phyloP scores from a whole-genome alignment of 2,797 vertebrate genomes.

The Nannoperca australis region DNA sequence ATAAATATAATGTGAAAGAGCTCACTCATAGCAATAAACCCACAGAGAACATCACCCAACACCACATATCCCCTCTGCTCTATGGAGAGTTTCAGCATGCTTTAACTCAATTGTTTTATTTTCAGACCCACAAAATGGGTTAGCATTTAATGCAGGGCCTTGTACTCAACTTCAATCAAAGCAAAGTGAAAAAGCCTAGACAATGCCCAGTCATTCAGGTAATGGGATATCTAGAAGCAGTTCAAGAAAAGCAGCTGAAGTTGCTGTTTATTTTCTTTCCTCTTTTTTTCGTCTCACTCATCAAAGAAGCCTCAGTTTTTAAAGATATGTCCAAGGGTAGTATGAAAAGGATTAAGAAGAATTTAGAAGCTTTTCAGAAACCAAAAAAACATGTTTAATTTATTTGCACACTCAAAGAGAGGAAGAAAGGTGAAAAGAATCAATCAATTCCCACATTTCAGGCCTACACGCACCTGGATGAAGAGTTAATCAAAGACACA shows the following conservation, averaged over 20 bases:
- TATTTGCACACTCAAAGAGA: neutral
- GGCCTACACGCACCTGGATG: neutral
- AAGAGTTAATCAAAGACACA: constrained; percentile 4
- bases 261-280: neutral
- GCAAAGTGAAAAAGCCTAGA: neutral
- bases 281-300: neutral
- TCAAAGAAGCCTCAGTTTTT: neutral
- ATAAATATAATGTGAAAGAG: neutral
- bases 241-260: neutral
- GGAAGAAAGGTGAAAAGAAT: neutral
- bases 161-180: neutral
- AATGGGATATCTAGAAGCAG: neutral
- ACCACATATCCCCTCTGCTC: no score
- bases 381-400: neutral
- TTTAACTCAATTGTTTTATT: constrained; percentile 1
- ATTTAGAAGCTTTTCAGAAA: no score
- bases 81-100: neutral
- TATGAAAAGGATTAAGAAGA: neutral
- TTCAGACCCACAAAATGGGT: neutral
- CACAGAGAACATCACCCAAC: no score
- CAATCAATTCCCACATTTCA: neutral
- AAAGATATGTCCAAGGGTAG: neutral
- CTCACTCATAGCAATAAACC: no score
- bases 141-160: neutral
- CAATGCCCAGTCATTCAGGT: neutral